A percentile compares a stretch with the other conserved stretches of the same genome.
Conservation (phyloP, 2,113 vertebrate species). For the Taxidea taxus region DNA sequence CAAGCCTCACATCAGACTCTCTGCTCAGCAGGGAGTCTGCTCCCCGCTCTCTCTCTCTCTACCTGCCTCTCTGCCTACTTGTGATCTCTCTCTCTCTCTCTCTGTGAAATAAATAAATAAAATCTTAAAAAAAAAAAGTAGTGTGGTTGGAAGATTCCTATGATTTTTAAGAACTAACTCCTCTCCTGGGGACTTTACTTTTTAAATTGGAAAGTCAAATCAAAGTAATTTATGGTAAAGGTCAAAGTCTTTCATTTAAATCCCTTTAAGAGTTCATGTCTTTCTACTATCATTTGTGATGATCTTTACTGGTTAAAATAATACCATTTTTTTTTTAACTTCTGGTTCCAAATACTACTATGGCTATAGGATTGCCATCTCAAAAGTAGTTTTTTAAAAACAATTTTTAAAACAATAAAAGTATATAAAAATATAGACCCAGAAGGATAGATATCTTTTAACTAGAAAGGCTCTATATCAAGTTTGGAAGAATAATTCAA, state of each 20-base stretch:
- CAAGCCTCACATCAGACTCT: too few relatives aligned
- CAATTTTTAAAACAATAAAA: background rate
- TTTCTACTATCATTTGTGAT: background rate
- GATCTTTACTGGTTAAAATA: background rate
- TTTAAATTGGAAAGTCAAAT: background rate
- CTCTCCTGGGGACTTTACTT: background rate
- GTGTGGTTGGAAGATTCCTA: background rate
- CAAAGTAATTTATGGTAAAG: conserved; percentile 8
- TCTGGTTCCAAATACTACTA: background rate
- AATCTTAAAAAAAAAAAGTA: background rate
- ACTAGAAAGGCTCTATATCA: background rate
- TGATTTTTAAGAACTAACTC: background rate
- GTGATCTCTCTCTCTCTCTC: too few relatives aligned
- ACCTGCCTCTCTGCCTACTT: too few relatives aligned
- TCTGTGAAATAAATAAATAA: too few relatives aligned
- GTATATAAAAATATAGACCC: background rate
- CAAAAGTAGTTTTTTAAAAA: conserved; percentile 15
- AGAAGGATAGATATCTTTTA: background rate
- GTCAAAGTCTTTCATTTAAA: background rate
- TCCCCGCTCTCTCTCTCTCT: too few relatives aligned
- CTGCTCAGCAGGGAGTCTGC: too few relatives aligned
- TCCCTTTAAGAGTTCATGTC: background rate
- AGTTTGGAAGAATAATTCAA: background rate
- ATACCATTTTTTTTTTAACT: background rate
- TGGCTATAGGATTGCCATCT: background rate